Conservation (phyloP, 1,140 invertebrate species). For the Trichonephila inaurata region DNA sequence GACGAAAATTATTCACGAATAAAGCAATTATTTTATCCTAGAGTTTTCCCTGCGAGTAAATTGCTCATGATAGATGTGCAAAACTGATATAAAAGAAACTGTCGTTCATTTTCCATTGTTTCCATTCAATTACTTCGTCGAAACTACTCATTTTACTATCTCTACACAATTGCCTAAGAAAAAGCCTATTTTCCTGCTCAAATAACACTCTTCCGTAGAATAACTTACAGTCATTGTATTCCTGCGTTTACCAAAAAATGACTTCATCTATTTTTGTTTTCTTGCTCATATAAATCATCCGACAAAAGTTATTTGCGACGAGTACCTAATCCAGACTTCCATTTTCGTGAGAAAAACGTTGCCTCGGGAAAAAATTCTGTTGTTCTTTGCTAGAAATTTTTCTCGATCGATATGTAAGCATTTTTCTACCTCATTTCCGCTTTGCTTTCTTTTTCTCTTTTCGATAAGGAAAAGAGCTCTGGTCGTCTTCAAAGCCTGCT, state of each 20-base stretch:
- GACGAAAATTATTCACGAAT: no score
- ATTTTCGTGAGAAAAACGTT: conserved; percentile 23
- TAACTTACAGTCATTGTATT: not conserved
- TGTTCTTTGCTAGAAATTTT: conserved; percentile 10
- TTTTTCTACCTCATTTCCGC: conserved; percentile 55
- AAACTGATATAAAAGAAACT: not conserved
- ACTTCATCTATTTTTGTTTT: not conserved
- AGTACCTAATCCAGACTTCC: not conserved
- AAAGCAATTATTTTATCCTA: not conserved
- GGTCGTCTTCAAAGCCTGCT: conserved; percentile 19
- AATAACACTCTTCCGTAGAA: not conserved
- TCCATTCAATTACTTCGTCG: not conserved
- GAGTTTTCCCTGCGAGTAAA: not conserved
- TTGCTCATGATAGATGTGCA: not conserved
- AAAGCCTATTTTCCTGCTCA: not conserved
- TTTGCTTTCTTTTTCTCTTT: conserved; percentile 2
- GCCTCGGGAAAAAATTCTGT: not conserved
- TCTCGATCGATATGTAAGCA: conserved; percentile 30
- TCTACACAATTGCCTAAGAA: not conserved
- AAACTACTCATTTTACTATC: not conserved
- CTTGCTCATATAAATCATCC: not conserved
- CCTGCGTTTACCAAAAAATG: not conserved
- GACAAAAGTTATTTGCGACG: not conserved
- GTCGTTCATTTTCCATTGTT: not conserved
- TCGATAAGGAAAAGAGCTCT: not conserved